Evolutionary conservation across 2,888 invertebrate species (phyloP).

Genomic region (Oxytorus armatus): DNA sequence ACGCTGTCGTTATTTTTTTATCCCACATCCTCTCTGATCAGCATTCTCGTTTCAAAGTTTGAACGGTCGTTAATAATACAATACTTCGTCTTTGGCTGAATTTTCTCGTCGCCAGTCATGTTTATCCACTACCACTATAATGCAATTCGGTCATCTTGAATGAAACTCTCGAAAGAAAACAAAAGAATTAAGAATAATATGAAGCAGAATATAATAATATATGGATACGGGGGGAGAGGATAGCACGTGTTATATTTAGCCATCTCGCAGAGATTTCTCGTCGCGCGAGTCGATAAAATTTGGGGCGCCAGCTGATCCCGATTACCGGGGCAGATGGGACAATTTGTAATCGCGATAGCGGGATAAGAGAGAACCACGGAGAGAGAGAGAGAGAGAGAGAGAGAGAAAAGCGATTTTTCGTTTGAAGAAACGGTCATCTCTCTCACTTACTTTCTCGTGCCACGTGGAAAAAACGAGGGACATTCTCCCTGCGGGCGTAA

Average conservation of each 20-base stretch:
- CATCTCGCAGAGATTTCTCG: conserved; percentile 42
- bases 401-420: conserved; percentile 20
- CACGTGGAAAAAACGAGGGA: conserved; percentile 35
- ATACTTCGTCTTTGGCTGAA: too few relatives aligned
- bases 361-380: too few relatives aligned
- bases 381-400: conserved; percentile 26
- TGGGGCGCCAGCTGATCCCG: conserved; percentile 56
- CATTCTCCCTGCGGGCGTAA: conserved; percentile 68
- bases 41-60: too few relatives aligned
- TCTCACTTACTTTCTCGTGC: conserved; percentile 26
- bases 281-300: conserved; percentile 50
- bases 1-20: too few relatives aligned
- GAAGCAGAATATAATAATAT: conserved; percentile 2
- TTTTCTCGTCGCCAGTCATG: too few relatives aligned
- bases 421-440: not conserved
- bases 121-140: too few relatives aligned
- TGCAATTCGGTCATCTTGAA: too few relatives aligned
- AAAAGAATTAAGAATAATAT: too few relatives aligned
- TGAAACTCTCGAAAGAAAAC: too few relatives aligned
- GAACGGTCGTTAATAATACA: too few relatives aligned
- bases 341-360: conserved; percentile 58
- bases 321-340: conserved; percentile 58
- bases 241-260: conserved; percentile 24
- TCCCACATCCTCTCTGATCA: too few relatives aligned
- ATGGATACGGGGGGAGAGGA: not conserved